Conservation (phyloP, 30 jellyfish, hydroid and myxozoan species). For the Hydractinia symbiolongicarpus region DNA sequence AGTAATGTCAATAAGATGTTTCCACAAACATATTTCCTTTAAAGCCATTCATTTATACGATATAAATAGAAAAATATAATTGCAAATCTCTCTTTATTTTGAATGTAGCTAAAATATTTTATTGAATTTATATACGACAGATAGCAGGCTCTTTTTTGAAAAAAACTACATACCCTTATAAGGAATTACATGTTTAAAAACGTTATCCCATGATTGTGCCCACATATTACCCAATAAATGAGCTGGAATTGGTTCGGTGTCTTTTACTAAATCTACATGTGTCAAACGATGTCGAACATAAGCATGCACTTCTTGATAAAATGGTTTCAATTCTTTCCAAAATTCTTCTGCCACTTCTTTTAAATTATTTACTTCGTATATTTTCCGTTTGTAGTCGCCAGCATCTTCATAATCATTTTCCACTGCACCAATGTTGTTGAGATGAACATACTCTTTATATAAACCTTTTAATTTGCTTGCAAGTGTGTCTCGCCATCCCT, state of each 20-base stretch:
- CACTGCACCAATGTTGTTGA: slow-evolving; percentile 69
- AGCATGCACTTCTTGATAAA: slow-evolving; percentile 90
- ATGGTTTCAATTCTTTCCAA: slow-evolving; percentile 87
- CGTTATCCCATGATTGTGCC: slow-evolving; percentile 90
- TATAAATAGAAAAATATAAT: too few species aligned
- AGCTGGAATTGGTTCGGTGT: slow-evolving; percentile 91
- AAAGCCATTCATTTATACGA: too few species aligned
- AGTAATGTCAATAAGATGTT: too few species aligned
- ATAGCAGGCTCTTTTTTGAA: too few species aligned
- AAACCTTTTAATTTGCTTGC: slow-evolving; percentile 64
- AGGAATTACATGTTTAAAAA: slow-evolving; percentile 72
- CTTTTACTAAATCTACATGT: slow-evolving; percentile 34
- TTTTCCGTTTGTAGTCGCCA: slow-evolving; percentile 79
- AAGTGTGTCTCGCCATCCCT: slow-evolving; percentile 84
- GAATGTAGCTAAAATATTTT: too few species aligned
- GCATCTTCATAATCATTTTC: slow-evolving; percentile 68
- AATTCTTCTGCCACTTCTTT: slow-evolving; percentile 68
- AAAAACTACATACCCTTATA: slow-evolving; percentile 63
- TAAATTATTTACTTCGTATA: slow-evolving; percentile 68
- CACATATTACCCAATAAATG: slow-evolving; percentile 97
- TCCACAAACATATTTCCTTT: too few species aligned
- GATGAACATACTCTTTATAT: slow-evolving; percentile 48
- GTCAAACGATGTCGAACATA: slow-evolving; percentile 71
- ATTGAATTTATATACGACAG: too few species aligned
- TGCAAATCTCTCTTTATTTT: too few species aligned